Conservation (phyloP, 2,888 invertebrate genomes). For the Labia minor region DNA sequence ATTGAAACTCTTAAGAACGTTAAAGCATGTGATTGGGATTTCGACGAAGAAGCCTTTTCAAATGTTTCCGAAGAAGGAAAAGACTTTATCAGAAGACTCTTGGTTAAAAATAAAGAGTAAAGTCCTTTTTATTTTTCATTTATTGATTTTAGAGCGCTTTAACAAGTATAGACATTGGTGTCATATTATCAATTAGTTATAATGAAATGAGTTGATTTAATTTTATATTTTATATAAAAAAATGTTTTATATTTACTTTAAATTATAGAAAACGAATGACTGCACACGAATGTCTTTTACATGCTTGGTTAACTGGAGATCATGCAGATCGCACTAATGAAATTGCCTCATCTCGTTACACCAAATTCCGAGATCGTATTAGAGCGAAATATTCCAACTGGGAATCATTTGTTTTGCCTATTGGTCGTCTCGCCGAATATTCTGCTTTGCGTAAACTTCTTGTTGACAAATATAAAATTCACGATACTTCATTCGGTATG, state of each 20-base stretch:
- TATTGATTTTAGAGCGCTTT: too few relatives aligned
- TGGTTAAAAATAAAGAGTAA: conserved; percentile 87
- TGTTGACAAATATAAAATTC: conserved; percentile 92
- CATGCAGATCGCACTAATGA: conserved; percentile 60
- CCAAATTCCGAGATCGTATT: conserved; percentile 77
- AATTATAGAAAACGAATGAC: conserved; percentile 95
- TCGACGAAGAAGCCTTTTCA: conserved; percentile 90
- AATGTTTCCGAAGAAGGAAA: conserved; percentile 93
- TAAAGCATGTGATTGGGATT: conserved; percentile 98
- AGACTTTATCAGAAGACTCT: conserved; percentile 90
- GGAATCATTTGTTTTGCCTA: conserved; percentile 78
- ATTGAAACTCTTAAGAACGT: conserved; percentile 97
- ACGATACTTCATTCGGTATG: conserved; percentile 90
- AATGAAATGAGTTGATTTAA: conserved; percentile 13
- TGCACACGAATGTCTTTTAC: conserved; percentile 91
- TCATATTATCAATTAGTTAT: too few relatives aligned
- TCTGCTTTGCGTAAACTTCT: conserved; percentile 90
- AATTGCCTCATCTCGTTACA: conserved; percentile 76
- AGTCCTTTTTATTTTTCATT: conserved; percentile 30
- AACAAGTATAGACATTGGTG: too few relatives aligned
- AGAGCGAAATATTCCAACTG: conserved; percentile 70
- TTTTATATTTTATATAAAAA: not conserved
- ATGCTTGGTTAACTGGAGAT: conserved; percentile 89
- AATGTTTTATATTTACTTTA: too few relatives aligned
- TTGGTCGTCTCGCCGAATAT: conserved; percentile 95